A percentile compares a stretch with the other conserved stretches of the same genome.
phyloP scores from a whole-genome alignment of 2,113 vertebrate genomes.

The Enhydra lutris region DNA sequence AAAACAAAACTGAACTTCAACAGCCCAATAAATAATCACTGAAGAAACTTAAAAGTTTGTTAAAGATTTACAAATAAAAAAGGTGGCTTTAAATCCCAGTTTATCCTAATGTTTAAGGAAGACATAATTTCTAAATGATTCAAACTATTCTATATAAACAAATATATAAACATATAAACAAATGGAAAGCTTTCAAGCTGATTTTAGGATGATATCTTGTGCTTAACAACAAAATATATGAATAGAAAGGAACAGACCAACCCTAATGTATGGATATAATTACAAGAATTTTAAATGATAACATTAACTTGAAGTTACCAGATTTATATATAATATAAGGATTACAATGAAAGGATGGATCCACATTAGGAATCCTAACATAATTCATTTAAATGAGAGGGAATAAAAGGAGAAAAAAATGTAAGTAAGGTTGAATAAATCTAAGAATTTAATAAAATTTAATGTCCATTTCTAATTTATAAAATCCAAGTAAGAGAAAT shows the following conservation, averaged over 20 bases:
- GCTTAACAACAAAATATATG: not conserved
- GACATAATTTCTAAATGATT: not conserved
- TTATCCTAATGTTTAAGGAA: not conserved
- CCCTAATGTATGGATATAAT: not conserved
- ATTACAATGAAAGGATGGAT: not conserved
- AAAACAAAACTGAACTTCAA: not conserved
- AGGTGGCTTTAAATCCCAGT: not conserved
- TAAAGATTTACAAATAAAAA: not conserved
- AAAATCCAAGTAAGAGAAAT: not conserved
- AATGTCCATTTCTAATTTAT: not conserved
- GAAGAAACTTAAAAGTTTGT: not conserved
- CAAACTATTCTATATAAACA: not conserved
- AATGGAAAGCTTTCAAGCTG: not conserved
- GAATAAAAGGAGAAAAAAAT: not conserved
- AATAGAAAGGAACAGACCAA: not conserved
- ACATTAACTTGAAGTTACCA: not conserved
- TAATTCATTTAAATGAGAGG: not conserved
- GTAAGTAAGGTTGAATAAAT: not conserved
- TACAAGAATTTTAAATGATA: not conserved
- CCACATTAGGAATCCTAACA: not conserved
- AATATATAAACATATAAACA: not conserved
- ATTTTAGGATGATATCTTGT: not conserved
- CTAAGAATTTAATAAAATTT: not conserved
- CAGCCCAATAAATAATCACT: not conserved
- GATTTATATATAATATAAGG: not conserved